phyloP scores from a whole-genome alignment of 2,888 invertebrate species.

The Bedellia somnulentella region DNA sequence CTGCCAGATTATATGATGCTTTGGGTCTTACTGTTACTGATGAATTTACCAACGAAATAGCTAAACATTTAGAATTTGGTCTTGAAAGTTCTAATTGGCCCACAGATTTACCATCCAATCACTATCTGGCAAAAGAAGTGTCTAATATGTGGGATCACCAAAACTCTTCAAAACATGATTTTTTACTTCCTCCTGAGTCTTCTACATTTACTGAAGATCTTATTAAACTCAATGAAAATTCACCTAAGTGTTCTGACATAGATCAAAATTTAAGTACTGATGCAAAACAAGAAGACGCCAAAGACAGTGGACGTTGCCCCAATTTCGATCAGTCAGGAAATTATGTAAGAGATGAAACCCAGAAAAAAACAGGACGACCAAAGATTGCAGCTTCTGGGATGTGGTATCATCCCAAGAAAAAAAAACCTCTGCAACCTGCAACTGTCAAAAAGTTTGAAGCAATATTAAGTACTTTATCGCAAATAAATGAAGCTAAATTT shows the following conservation, averaged over 20 bases:
- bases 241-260: constrained; percentile 19
- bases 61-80: constrained; percentile 30
- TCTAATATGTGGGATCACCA: constrained; percentile 29
- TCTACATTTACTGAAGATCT: constrained; percentile 20
- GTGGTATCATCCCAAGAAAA: constrained; percentile 53
- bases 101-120: constrained; percentile 15
- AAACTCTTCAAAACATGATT: constrained; percentile 19
- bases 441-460: constrained; percentile 43
- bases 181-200: constrained; percentile 14
- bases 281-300: constrained; percentile 25
- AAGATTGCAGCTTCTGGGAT: constrained; percentile 38
- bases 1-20: constrained; percentile 49
- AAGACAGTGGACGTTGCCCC: constrained; percentile 27
- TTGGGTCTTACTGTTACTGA: constrained; percentile 33
- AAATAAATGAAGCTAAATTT: constrained; percentile 37
- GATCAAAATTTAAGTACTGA: constrained; percentile 16
- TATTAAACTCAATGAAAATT: constrained; percentile 20
- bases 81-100: constrained; percentile 27
- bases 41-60: constrained; percentile 28
- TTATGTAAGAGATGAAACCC: constrained; percentile 35
- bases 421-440: constrained; percentile 32
- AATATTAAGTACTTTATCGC: constrained; percentile 31
- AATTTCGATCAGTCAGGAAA: constrained; percentile 46
- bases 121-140: constrained; percentile 29
- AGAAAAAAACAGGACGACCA: constrained; percentile 32